Evolutionary conservation across 2,888 invertebrate genomes (phyloP), one percentile per base, ranked within the genome.

Genomic region (Chirona hameri): DNA sequence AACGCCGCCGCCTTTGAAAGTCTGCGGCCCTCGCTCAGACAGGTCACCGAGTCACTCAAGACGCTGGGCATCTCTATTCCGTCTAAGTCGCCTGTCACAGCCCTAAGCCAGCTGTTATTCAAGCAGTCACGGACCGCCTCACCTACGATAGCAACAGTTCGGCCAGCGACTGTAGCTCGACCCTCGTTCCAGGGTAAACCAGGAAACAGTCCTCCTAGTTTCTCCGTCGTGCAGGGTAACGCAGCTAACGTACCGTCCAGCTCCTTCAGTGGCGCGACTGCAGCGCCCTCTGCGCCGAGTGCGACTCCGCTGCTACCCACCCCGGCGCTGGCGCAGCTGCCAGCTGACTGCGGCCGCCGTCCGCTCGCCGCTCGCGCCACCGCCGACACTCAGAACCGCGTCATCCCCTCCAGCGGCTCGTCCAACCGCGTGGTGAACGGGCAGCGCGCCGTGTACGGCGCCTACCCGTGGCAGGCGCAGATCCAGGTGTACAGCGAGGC

Each of bases 381-480:
- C 27, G 12, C 3, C 60, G 9, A 24, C 21, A 24, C 24, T 7
- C 60, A 60, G 60, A 18, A 1, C 24, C 60, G 60, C 24, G 60
- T 60, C 24, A 21, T 60, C 24, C 24, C 9, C 18, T 18, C 60
- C 24, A 24, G 27, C 29, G 27, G 27, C 12, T 3, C 27, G 1
- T 12, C 27, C 69, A 69, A 69, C 29, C 69, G 27, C 69, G 29
- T 27, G 27, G 27, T 69, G 27, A 7, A 9, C 29, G 69, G 69
- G 10, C 5, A 27, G 12, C 27, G 27, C 9, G 27, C 69, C 69
- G 9, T 12, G 27, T 69, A 29, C 27, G 69, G 69, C 69, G 27
- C 69, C 12, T 69, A 69, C 69, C 69, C 69, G 69, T 69, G 69
- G 69, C 69, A 69, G 69, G 69, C 69, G 69, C 69, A 69, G 69